phyloP scores from a whole-genome alignment of 2,888 invertebrate genomes.

The Hirudinaria manillensis region DNA sequence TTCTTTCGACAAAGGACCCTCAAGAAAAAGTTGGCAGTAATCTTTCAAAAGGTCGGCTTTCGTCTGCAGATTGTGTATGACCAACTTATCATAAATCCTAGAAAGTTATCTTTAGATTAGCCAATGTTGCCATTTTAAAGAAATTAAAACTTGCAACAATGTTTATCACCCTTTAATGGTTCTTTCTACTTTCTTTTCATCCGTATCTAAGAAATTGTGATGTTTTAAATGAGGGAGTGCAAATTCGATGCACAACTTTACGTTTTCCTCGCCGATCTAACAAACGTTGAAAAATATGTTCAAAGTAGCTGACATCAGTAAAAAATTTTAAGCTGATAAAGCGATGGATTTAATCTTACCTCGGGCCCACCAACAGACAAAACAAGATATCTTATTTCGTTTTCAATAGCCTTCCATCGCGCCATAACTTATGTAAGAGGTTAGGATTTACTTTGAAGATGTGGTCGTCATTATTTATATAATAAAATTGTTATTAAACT shows the following conservation, averaged over 20 bases:
- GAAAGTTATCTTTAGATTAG: too few relatives aligned
- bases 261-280: conserved; percentile 11
- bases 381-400: neutral
- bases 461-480: too few relatives aligned
- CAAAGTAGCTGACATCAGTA: neutral
- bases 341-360: neutral
- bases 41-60: conserved; percentile 1
- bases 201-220: conserved; percentile 5
- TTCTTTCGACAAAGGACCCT: conserved; percentile 4
- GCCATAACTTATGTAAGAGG: neutral
- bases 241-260: neutral
- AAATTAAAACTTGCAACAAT: neutral
- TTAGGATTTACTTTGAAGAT: too few relatives aligned
- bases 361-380: neutral
- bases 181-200: conserved; percentile 1
- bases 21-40: neutral
- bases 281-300: neutral
- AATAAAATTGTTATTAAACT: too few relatives aligned
- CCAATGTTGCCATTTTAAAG: too few relatives aligned
- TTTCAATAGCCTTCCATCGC: conserved; percentile 3
- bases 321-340: neutral
- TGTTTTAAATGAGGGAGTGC: neutral
- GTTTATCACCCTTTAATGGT: neutral
- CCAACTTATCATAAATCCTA: neutral
- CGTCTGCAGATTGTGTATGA: conserved; percentile 9